These are phyloP conservation scores for Sylvilagus floridanus DNA, from an alignment of 2,797 vertebrate genomes.

Conservation along the genomic window DNA sequence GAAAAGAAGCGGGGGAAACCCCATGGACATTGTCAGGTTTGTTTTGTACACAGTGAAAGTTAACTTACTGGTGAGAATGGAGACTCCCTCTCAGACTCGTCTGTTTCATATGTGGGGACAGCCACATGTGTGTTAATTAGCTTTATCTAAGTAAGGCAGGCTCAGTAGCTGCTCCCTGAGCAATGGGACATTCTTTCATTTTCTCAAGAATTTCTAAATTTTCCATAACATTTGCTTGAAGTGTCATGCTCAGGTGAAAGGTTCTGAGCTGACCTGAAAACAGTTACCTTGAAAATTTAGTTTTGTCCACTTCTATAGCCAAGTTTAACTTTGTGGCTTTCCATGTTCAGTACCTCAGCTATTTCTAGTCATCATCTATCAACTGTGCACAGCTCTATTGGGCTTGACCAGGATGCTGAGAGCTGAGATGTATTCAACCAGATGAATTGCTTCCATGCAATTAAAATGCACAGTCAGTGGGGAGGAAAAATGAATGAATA, in stretches of 20 bases:
- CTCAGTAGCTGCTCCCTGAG: neutral
- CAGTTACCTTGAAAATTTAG: neutral
- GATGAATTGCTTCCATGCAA: neutral
- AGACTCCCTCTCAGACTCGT: conserved; percentile 26
- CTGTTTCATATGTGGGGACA: neutral
- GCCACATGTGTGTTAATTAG: neutral
- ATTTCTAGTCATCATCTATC: fast-evolving
- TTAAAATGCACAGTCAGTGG: conserved; percentile 28
- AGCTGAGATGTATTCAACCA: neutral
- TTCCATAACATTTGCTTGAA: neutral
- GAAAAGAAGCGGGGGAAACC: neutral
- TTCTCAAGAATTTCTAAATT: neutral
- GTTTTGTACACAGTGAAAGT: neutral
- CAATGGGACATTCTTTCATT: neutral
- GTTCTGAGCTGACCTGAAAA: neutral
- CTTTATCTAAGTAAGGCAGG: conserved; percentile 47
- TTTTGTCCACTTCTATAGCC: neutral
- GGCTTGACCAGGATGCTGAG: neutral
- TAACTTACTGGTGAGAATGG: neutral
- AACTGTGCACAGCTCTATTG: fast-evolving
- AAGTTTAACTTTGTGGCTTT: neutral
- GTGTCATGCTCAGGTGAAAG: neutral
- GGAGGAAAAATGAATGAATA: neutral
- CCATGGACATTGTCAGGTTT: neutral
- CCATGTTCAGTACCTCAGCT: neutral